Conservation (phyloP, 2,113 vertebrate species). For the Seriola dumerili region DNA sequence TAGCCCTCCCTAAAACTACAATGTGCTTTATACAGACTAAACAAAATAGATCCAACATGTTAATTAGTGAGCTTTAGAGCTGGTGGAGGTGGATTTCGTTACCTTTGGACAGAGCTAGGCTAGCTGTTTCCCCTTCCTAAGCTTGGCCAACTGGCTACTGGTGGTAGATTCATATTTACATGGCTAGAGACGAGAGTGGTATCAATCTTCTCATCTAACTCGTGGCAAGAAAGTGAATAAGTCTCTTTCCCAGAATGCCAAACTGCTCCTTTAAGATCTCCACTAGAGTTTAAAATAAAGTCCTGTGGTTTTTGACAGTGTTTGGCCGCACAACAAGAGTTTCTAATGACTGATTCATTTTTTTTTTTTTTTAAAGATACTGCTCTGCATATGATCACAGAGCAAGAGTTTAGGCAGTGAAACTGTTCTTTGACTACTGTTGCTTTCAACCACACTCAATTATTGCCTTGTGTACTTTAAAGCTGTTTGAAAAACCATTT, state of each 20-base stretch:
- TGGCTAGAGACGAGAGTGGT: not conserved
- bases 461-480: not conserved
- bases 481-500: not conserved
- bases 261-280: not conserved
- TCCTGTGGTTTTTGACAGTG: not conserved
- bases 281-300: not conserved
- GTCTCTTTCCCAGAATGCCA: not conserved
- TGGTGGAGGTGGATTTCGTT: too few species aligned
- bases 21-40: too few species aligned
- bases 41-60: too few species aligned
- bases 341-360: not conserved
- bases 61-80: too few species aligned
- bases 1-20: too few species aligned
- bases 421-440: constrained; percentile 3
- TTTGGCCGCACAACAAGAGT: not conserved
- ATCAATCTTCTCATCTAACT: not conserved
- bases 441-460: not conserved
- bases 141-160: not conserved
- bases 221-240: not conserved
- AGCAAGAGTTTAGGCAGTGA: constrained; percentile 1
- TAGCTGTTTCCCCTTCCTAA: not conserved
- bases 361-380: not conserved
- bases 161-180: not conserved
- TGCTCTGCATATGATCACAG: constrained; percentile 3
- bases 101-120: too few species aligned